Evolutionary conservation across 2,888 invertebrate genomes (phyloP).

Genomic region (Lacanobia wlatinum): DNA sequence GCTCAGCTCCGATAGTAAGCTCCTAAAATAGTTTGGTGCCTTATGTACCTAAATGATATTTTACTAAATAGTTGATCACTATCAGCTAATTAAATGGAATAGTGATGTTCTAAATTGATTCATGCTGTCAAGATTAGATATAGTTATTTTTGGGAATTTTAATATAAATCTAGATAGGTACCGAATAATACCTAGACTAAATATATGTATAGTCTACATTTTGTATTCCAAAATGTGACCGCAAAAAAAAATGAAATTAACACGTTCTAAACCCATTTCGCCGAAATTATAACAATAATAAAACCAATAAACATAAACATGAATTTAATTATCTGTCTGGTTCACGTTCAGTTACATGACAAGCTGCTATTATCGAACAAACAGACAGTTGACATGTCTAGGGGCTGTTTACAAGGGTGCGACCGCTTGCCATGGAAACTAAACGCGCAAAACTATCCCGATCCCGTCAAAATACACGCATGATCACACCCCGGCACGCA

Average conservation of each 20-base stretch:
- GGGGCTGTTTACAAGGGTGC: conserved; percentile 53
- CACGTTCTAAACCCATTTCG: not conserved
- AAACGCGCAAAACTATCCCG: conserved; percentile 61
- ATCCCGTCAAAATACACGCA: conserved; percentile 68
- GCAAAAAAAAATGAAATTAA: conserved; percentile 6
- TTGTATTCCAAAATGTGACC: not conserved
- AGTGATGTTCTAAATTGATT: conserved; percentile 9
- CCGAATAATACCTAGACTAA: not conserved
- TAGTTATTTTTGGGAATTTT: conserved; percentile 1
- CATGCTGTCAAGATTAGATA: not conserved
- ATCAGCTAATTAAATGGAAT: conserved; percentile 23
- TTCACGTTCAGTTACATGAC: conserved; percentile 32
- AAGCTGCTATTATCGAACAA: conserved; percentile 41
- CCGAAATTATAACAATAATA: not conserved
- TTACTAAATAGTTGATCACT: not conserved
- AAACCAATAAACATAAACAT: conserved; percentile 7
- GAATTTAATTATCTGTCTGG: conserved; percentile 13
- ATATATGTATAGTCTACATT: not conserved
- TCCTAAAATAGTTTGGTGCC: not conserved
- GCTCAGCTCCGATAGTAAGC: not conserved
- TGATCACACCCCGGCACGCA: conserved; percentile 68
- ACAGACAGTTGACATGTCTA: conserved; percentile 31
- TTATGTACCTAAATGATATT: not conserved
- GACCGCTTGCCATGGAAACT: conserved; percentile 61
- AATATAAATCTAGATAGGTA: not conserved